phyloP scores from a whole-genome alignment of 2,113 vertebrate genomes.

The Anguilla rostrata region DNA sequence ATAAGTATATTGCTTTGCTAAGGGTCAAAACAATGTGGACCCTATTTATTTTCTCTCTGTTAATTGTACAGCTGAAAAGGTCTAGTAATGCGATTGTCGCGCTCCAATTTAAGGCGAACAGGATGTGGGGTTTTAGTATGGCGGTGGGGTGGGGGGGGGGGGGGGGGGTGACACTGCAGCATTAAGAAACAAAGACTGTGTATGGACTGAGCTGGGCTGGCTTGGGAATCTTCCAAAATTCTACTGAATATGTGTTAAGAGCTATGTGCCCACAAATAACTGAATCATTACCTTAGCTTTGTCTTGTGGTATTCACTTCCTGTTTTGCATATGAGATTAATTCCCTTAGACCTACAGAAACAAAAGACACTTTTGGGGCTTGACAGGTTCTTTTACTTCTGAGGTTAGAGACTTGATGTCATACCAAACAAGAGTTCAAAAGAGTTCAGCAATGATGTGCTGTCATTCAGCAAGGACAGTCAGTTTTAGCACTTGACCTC shows the following conservation, averaged over 20 bases:
- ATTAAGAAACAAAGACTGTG: neutral
- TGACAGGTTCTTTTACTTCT: neutral
- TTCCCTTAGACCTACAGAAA: neutral
- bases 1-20: neutral
- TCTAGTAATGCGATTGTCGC: neutral
- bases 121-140: neutral
- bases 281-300: constrained; percentile 12
- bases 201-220: neutral
- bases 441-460: neutral
- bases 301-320: neutral
- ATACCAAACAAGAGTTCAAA: neutral
- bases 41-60: neutral
- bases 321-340: constrained; percentile 1
- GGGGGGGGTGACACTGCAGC: neutral
- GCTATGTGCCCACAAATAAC: constrained; percentile 7
- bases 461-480: too few species aligned
- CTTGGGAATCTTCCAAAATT: neutral
- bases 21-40: neutral
- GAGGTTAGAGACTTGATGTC: neutral
- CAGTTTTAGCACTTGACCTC: neutral
- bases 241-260: neutral
- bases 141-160: neutral
- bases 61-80: neutral
- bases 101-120: constrained; percentile 2
- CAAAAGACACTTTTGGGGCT: neutral